Evolutionary conservation across 2,797 vertebrate species (phyloP), one percentile per base, ranked within the genome.

Genomic region (Chloroceryle inda): DNA sequence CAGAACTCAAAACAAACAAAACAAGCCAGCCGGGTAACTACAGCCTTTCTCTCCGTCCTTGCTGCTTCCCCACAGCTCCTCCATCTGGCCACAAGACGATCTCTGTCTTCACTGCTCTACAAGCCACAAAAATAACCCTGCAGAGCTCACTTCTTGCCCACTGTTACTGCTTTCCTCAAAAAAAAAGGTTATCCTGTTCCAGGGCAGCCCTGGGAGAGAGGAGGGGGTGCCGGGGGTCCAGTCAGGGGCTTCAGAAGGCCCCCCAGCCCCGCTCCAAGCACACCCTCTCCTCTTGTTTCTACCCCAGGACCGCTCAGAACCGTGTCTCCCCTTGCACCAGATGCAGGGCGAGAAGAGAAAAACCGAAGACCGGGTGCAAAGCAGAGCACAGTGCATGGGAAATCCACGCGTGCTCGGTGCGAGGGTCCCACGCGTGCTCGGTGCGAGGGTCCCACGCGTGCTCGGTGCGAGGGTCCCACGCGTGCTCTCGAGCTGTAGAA

Each of bases 261-360:
- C 47, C 24, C 33, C 35, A n/a, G 58, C 37, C 56, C 58, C 14
- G 4, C 53, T 11, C n/a, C 40, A 40, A 40, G 40, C 40, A 15
- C 40, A 40, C 22, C 26, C 23, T 27, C 62, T 37, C 63, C 22
- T 1, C 45, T 23, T 47, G 1, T 47, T 47, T 29, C 52, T 31
- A 35, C 40, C 21, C 38, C 74, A 15, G 16, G 23, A 38, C 21
- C 62, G 6, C 20, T 20, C 74, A 52, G 6, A 31, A 29, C 10
- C 3, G 0, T 9, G 3, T 31, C 49, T 31, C 49, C n/a, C 37
- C 31, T 7, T 2, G 11, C 47, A 23, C 4, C 0, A 22, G 52
- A 47, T 6, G 21, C 45, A 12, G 45, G 45, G 45, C 11, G 45
- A 47, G 45, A 47, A 47, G 45, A 22, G 23, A 23, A 47, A 23